Conservation (phyloP, 2,113 vertebrate species). For the Tenrec ecaudatus region DNA sequence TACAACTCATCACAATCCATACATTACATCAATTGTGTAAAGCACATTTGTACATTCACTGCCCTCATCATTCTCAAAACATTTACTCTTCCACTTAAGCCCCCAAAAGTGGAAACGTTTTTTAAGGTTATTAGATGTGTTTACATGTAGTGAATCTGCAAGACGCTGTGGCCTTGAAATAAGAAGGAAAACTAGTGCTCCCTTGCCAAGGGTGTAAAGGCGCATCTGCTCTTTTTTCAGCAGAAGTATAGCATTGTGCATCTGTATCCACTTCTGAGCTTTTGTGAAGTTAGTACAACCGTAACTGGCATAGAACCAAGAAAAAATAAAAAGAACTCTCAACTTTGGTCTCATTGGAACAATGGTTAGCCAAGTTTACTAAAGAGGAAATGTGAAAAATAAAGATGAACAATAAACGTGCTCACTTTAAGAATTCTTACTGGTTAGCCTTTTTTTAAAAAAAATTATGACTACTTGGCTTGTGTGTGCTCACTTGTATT, state of each 20-base stretch:
- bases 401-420: slow-evolving; percentile 48
- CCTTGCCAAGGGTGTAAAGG: not conserved
- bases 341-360: slow-evolving; percentile 36
- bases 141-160: not conserved
- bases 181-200: slow-evolving; percentile 23
- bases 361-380: slow-evolving; percentile 31
- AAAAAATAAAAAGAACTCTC: not conserved
- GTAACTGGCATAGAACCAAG: not conserved
- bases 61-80: too few species aligned
- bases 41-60: too few species aligned
- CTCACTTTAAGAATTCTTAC: slow-evolving; percentile 47
- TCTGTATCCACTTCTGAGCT: not conserved
- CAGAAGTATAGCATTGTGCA: slow-evolving; percentile 29
- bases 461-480: not conserved
- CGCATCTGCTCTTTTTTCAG: slow-evolving; percentile 46
- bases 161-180: not conserved
- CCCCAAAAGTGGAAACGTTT: too few species aligned
- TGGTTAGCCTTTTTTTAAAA: not conserved
- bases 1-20: too few species aligned
- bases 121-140: slow-evolving; percentile 28
- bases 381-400: slow-evolving; percentile 11
- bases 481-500: not conserved
- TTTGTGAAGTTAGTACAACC: slow-evolving; percentile 59
- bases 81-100: too few species aligned
- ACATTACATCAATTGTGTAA: too few species aligned